Percentiles rank a stretch among this genome's conserved stretches.
Conservation (phyloP, 2,888 invertebrate species). For the Oeneis ivallda region DNA sequence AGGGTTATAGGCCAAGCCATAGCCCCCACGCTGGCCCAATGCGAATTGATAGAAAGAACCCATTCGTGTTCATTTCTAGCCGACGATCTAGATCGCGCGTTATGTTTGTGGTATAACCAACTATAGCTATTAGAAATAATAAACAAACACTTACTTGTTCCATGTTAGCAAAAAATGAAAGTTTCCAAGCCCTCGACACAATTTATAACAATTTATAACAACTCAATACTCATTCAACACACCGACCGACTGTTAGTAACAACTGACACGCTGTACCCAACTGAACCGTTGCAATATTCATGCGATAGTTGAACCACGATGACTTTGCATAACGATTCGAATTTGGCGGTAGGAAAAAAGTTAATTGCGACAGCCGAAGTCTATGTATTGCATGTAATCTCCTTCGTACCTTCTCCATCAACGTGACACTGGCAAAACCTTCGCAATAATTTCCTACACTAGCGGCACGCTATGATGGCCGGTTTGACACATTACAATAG, state of each 20-base stretch:
- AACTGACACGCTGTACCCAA: conserved; percentile 4
- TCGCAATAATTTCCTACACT: too few species aligned
- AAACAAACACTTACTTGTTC: conserved; percentile 20
- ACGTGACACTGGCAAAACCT: too few species aligned
- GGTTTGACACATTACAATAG: too few species aligned
- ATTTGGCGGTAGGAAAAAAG: conserved; percentile 14
- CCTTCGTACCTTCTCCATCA: too few species aligned
- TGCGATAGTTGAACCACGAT: neutral
- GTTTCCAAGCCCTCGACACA: conserved; percentile 8
- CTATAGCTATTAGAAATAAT: too few species aligned
- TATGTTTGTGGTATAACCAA: too few species aligned
- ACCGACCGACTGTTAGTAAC: neutral
- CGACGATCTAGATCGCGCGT: too few species aligned
- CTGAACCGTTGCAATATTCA: conserved; percentile 18
- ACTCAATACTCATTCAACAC: conserved; percentile 2
- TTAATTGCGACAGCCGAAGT: conserved; percentile 4
- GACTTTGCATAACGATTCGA: conserved; percentile 16
- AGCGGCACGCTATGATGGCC: too few species aligned
- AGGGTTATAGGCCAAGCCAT: too few species aligned
- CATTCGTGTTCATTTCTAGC: too few species aligned
- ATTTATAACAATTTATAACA: conserved; percentile 16
- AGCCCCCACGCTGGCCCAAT: too few species aligned
- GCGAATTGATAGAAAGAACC: too few species aligned
- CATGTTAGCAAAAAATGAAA: conserved; percentile 8
- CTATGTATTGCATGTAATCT: neutral